Percentiles rank a stretch among this genome's conserved stretches.
phyloP scores from a whole-genome alignment of 2,888 invertebrate species.

The Norana najaformis region DNA sequence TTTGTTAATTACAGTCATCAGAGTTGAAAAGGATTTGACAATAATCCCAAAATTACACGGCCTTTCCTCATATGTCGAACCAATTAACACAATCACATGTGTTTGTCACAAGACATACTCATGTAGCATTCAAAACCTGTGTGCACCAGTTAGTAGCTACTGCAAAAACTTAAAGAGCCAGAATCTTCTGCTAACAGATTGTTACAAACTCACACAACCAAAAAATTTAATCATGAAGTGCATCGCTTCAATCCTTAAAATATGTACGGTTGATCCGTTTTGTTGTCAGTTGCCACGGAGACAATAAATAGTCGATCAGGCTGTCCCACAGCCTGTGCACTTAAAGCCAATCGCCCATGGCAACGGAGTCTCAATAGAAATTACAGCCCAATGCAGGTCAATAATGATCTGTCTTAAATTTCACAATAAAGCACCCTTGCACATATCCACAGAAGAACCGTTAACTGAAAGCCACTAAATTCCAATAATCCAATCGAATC shows the following conservation, averaged over 20 bases:
- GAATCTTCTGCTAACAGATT: neutral
- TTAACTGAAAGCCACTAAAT: neutral
- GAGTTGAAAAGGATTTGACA: neutral
- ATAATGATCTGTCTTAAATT: neutral
- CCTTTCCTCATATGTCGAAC: neutral
- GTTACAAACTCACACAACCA: neutral
- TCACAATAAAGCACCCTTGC: neutral
- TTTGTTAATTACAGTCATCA: neutral
- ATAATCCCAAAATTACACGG: neutral
- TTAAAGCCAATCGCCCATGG: neutral
- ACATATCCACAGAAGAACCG: neutral
- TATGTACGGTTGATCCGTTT: neutral
- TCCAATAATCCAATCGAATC: neutral
- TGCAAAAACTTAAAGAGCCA: neutral
- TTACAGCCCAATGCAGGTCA: neutral
- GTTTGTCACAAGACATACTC: neutral
- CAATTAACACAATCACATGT: neutral
- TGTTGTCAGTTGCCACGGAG: constrained; percentile 25
- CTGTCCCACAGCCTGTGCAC: neutral
- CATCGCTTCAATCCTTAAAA: neutral
- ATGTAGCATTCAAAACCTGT: neutral
- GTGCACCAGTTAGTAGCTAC: neutral
- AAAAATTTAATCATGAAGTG: neutral
- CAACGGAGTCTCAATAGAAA: constrained; percentile 19
- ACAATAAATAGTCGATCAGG: neutral